Conservation (phyloP, 2,888 invertebrate species). For the Nymphalis polychloros region DNA sequence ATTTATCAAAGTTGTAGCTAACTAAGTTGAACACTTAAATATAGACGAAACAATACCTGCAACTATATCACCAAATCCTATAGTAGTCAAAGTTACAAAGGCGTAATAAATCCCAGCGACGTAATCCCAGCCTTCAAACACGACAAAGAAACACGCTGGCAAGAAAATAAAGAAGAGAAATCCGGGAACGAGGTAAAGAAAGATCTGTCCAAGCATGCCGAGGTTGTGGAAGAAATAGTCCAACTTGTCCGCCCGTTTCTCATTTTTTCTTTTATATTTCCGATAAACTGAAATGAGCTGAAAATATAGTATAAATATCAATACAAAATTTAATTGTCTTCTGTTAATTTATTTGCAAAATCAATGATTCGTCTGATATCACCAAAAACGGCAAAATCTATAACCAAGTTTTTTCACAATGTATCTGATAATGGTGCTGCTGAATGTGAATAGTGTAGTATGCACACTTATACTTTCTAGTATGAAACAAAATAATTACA, state of each 20-base stretch:
- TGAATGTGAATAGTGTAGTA: no score
- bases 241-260: conserved; percentile 79
- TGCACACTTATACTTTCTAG: no score
- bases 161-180: conserved; percentile 92
- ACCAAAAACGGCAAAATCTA: no score
- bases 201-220: conserved; percentile 89
- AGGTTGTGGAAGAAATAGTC: conserved; percentile 85
- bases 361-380: no score
- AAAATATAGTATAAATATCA: conserved; percentile 22
- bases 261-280: conserved; percentile 88
- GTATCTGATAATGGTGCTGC: no score
- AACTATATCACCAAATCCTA: conserved; percentile 96
- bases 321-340: no score
- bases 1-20: no score
- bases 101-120: conserved; percentile 92
- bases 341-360: no score
- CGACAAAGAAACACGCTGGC: conserved; percentile 91
- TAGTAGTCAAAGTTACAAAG: conserved; percentile 92
- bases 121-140: conserved; percentile 93
- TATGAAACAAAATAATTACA: no score
- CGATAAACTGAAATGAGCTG: conserved; percentile 89
- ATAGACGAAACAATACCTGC: conserved; percentile 82
- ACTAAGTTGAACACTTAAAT: no score
- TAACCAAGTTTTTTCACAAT: no score
- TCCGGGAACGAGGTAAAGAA: conserved; percentile 93